Evolutionary conservation across 1,140 invertebrate species (phyloP).

Genomic region (Drosophila eugracilis): DNA sequence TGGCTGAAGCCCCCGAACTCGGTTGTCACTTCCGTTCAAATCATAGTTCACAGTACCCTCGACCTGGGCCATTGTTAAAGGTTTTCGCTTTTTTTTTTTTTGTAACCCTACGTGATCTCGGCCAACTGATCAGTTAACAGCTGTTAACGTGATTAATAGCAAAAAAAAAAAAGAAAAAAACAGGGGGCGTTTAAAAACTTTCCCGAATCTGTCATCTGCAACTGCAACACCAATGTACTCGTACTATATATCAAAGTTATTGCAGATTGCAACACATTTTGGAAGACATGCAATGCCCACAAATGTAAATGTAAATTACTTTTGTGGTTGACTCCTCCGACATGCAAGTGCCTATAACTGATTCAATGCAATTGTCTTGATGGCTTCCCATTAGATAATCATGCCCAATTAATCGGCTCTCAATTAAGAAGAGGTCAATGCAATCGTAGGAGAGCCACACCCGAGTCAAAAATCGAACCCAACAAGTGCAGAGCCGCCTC

Average conservation of each 20-base stretch:
- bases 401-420: conserved; percentile 41
- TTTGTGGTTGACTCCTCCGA: conserved; percentile 35
- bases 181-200: conserved; percentile 46
- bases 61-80: conserved; percentile 65
- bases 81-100: conserved; percentile 4
- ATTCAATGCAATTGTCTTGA: conserved; percentile 35
- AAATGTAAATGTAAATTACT: conserved; percentile 43
- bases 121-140: conserved; percentile 34
- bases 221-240: neutral
- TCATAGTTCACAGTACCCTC: conserved; percentile 48
- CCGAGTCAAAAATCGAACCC: conserved; percentile 33
- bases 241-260: conserved; percentile 13
- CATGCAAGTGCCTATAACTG: conserved; percentile 16
- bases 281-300: conserved; percentile 6
- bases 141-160: conserved; percentile 24
- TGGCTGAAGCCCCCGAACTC: conserved; percentile 19
- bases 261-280: too few species aligned
- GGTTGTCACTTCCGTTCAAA: conserved; percentile 66
- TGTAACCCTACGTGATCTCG: conserved; percentile 39
- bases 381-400: conserved; percentile 48
- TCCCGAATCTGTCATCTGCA: conserved; percentile 50
- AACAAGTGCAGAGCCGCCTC: conserved; percentile 55
- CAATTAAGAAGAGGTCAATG: conserved; percentile 58
- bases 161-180: too few species aligned
- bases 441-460: conserved; percentile 39